Percentiles rank a stretch among this genome's conserved stretches.
Evolutionary conservation across 2,888 invertebrate species (phyloP).

Genomic region (Chloroclystis v-ata): DNA sequence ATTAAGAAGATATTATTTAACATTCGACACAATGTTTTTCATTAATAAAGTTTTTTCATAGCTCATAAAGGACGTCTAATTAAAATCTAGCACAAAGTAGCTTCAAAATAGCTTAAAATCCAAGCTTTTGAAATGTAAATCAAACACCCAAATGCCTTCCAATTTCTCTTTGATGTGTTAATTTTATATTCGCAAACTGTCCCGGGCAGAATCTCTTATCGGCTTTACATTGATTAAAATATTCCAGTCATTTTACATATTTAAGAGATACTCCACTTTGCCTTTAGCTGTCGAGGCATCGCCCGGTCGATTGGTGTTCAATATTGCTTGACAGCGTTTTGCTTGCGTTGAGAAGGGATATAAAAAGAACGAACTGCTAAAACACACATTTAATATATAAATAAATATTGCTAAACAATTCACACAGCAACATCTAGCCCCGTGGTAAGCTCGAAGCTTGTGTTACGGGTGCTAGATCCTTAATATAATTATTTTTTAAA

Average conservation of each 20-base stretch:
- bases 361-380: too few relatives aligned
- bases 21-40: too few relatives aligned
- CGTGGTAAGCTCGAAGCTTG: too few relatives aligned
- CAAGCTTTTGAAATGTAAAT: slow-evolving; percentile 71
- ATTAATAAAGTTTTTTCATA: too few relatives aligned
- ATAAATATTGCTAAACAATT: too few relatives aligned
- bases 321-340: neutral
- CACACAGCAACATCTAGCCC: too few relatives aligned
- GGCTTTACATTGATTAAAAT: slow-evolving; percentile 54
- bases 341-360: too few relatives aligned
- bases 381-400: too few relatives aligned
- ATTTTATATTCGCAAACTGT: slow-evolving; percentile 53
- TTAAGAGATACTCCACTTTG: slow-evolving; percentile 15
- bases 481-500: too few relatives aligned
- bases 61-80: slow-evolving; percentile 8
- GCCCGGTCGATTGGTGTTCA: neutral
- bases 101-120: slow-evolving; percentile 36
- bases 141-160: slow-evolving; percentile 56
- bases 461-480: too few relatives aligned
- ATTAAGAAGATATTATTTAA: too few relatives aligned
- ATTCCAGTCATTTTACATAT: slow-evolving; percentile 35
- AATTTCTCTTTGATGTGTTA: slow-evolving; percentile 70
- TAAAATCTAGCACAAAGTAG: slow-evolving; percentile 21
- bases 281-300: neutral
- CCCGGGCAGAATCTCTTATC: slow-evolving; percentile 46